These are phyloP conservation scores for Echinometra lucunter DNA, from an alignment of 53 echinoderm and acorn worm genomes.

Conservation along the genomic window DNA sequence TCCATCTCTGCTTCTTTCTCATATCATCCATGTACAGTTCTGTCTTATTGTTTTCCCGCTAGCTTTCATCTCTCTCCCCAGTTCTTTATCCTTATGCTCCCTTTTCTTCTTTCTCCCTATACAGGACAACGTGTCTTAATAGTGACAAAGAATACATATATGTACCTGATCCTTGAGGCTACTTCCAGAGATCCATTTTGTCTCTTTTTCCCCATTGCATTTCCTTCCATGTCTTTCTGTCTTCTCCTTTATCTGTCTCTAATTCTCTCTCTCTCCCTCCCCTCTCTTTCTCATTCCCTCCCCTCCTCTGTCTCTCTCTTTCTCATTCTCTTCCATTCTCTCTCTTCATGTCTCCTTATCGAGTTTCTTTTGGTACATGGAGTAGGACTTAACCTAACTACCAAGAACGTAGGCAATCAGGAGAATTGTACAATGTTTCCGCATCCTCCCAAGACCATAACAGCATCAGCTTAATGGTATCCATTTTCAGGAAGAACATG, in stretches of 20 bases:
- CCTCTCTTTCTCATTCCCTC: not conserved
- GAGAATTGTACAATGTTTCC: constrained; percentile 13
- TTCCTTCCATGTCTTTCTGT: not conserved
- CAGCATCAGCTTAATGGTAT: not conserved
- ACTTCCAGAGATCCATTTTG: no score
- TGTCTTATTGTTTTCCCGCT: no score
- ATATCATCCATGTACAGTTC: no score
- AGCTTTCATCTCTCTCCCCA: no score
- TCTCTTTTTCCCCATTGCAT: not conserved
- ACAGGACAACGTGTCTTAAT: no score
- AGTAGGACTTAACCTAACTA: not conserved
- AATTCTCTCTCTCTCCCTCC: not conserved
- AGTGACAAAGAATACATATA: no score
- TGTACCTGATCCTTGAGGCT: no score
- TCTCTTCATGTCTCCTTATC: not conserved
- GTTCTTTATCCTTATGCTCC: no score
- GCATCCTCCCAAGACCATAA: not conserved
- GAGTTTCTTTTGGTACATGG: not conserved
- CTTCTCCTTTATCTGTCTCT: not conserved
- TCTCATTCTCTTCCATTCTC: not conserved
- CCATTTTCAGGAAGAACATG: constrained; percentile 1
- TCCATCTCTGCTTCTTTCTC: not conserved
- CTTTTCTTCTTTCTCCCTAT: no score
- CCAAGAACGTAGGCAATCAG: not conserved
- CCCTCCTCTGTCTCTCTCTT: not conserved